Base-by-base conservation (phyloP, 2,797 vertebrate genomes). In the Malurus splendens region DNA sequence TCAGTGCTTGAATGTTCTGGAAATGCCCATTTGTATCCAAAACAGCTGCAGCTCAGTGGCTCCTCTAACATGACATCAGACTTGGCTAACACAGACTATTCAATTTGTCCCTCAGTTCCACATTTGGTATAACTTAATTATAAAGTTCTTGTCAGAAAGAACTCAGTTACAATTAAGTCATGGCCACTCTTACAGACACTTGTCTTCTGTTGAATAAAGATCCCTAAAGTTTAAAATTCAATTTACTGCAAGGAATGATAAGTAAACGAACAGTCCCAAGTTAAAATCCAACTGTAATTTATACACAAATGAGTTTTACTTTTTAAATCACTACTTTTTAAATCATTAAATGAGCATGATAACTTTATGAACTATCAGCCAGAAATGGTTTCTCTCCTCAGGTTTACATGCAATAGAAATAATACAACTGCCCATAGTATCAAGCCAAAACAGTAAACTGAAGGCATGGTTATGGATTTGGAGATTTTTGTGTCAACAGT, bases 401-500 rank as follows among this genome's bases (percentile, higher is more conserved):
- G 32, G 23, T 48, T 70, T 62, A 45, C 3, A 0, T 39, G 32
- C 30, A 68, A 27, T 3, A 65, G 22, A 32, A 89, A 18, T 25
- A 76, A 47, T 1, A 47, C 5, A 30, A 22, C 20, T 23, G 30
- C 25, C 19, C 6, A 7, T 30, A 86, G 64, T 11, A 70, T 4
- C 52, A 65, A 85, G 61, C 30, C 55, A 78, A 61, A 75, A 15
- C 39, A 72, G 42, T 60, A 73, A 57, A 78, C 18, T 1, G 6
- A 50, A 82, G 28, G 17, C 54, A 36, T 23, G 15, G n/a, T 28
- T 25, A 71, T 2, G 4, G 4, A 48, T 15, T 30, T 55, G 42
- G 23, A 47, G 23, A 86, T 87, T 65, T 79, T 57, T 90, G 86
- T 64, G 36, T 33, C 77, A 82, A 89, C 6, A 96, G 65, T 59